phyloP scores from a whole-genome alignment of 2,888 invertebrate genomes.

The Heliconius aoede region DNA sequence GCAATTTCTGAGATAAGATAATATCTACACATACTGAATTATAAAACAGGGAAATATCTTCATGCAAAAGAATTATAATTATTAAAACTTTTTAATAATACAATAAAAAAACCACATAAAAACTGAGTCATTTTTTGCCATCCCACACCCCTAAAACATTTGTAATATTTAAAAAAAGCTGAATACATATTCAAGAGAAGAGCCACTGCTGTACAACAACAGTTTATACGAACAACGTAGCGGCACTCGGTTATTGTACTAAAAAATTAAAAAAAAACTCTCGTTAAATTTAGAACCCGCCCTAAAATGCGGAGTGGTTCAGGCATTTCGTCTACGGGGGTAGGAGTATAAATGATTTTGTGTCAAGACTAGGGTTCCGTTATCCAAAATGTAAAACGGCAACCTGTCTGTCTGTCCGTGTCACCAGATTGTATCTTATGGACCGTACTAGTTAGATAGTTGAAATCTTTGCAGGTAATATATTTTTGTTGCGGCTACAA shows the following conservation, averaged over 20 bases:
- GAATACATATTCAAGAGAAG: slow-evolving; percentile 5
- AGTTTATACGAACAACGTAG: slow-evolving; percentile 6
- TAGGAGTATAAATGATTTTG: background rate
- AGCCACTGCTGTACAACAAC: background rate
- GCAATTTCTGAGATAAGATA: too few species aligned
- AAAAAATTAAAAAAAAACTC: slow-evolving; percentile 10
- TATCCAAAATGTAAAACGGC: too few species aligned
- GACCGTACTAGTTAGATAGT: too few species aligned
- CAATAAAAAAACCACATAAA: background rate
- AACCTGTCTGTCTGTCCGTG: too few species aligned
- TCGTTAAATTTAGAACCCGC: slow-evolving; percentile 14
- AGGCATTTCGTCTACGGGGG: background rate
- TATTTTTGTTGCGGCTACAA: too few species aligned
- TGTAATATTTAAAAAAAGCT: background rate
- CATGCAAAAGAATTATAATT: too few species aligned
- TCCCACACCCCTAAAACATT: background rate
- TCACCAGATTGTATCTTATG: too few species aligned
- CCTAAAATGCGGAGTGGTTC: slow-evolving; percentile 21
- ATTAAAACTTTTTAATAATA: too few species aligned
- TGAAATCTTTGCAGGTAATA: too few species aligned
- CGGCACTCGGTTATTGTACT: background rate
- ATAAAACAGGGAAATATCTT: too few species aligned
- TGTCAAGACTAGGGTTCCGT: background rate
- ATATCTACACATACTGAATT: too few species aligned
- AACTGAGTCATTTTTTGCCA: background rate